Conservation (phyloP, 2,888 invertebrate species). For the Eilema sororculum region DNA sequence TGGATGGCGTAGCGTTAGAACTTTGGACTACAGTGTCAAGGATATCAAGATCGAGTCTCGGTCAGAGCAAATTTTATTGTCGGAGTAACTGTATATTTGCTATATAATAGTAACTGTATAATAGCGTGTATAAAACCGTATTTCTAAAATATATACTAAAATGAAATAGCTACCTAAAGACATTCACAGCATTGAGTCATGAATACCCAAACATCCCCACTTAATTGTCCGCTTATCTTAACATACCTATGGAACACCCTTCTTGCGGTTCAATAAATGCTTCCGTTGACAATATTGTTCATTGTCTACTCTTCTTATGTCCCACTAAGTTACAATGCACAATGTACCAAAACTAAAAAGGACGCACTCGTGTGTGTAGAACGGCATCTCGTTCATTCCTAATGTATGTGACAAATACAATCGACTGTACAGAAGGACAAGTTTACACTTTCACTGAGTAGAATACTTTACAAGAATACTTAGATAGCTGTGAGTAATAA, state of each 20-base stretch:
- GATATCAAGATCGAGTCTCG: no score
- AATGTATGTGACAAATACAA: slow-evolving; percentile 25
- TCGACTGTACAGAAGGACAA: slow-evolving; percentile 24
- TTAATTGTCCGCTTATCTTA: slow-evolving; percentile 18
- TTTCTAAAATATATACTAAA: no score
- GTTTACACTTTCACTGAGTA: no score
- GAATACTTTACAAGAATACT: neutral
- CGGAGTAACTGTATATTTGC: no score
- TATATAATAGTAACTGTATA: no score
- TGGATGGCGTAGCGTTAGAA: neutral
- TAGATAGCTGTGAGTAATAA: neutral
- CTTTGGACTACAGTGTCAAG: no score
- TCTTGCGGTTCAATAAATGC: slow-evolving; percentile 43
- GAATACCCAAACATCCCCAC: neutral
- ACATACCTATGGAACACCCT: slow-evolving; percentile 26
- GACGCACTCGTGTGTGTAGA: slow-evolving; percentile 40
- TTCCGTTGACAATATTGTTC: slow-evolving; percentile 57
- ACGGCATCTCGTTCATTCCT: slow-evolving; percentile 37
- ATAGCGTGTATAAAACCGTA: no score
- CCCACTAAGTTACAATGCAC: slow-evolving; percentile 31
- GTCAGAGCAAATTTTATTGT: no score
- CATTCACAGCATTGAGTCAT: no score
- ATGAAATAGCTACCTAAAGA: no score
- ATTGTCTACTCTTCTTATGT: slow-evolving; percentile 49
- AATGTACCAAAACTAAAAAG: slow-evolving; percentile 42